Evolutionary conservation across 2,888 invertebrate genomes (phyloP).

Genomic region (Pasiphila rectangulata): DNA sequence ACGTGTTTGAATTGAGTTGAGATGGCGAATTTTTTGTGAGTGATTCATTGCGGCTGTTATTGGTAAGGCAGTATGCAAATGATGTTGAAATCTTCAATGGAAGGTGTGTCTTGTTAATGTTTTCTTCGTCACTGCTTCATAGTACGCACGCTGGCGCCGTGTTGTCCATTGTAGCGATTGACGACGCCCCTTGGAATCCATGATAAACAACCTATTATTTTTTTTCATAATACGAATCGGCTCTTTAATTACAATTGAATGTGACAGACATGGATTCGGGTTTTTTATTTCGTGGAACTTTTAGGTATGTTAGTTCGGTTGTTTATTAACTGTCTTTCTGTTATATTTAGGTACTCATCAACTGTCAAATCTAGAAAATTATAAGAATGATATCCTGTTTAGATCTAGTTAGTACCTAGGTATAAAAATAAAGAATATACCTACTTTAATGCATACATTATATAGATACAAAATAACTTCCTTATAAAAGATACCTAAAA

Average conservation of each 20-base stretch:
- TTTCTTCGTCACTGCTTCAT: conserved; percentile 30
- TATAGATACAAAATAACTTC: no score
- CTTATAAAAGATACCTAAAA: no score
- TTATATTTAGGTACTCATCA: no score
- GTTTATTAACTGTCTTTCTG: no score
- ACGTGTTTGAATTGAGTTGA: conserved; percentile 39
- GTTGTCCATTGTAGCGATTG: conserved; percentile 39
- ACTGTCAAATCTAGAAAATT: no score
- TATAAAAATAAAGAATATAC: neutral
- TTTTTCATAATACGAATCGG: conserved; percentile 12
- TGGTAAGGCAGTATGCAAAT: conserved; percentile 37
- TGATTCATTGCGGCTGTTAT: conserved; percentile 52
- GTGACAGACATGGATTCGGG: no score
- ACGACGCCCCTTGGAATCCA: conserved; percentile 53
- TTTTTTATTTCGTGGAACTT: no score
- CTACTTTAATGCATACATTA: no score
- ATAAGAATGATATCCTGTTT: no score
- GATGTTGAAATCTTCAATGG: conserved; percentile 49
- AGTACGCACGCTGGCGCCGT: conserved; percentile 43
- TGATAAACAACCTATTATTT: conserved; percentile 38
- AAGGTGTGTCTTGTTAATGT: conserved; percentile 43
- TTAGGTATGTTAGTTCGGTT: no score
- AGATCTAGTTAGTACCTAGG: neutral
- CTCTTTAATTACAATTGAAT: neutral
- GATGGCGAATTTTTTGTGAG: conserved; percentile 27